Conservation (phyloP, 2,113 vertebrate genomes). For the Nesoenas mayeri region DNA sequence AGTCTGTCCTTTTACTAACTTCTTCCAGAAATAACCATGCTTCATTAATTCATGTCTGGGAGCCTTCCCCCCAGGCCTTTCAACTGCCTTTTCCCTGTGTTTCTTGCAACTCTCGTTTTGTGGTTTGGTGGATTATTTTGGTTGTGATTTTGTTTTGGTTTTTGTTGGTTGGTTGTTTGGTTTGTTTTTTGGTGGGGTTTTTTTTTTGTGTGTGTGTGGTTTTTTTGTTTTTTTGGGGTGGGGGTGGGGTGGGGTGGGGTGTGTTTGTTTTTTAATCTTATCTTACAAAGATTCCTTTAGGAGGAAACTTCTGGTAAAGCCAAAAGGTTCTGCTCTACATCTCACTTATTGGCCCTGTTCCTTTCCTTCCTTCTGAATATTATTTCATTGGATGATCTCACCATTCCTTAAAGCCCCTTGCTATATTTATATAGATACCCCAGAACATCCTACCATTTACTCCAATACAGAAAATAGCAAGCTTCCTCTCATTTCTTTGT, state of each 20-base stretch:
- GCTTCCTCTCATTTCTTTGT: background rate
- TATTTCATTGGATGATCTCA: background rate
- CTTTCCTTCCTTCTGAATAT: background rate
- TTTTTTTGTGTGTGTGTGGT: no score
- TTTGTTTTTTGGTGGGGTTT: background rate
- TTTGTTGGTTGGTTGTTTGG: background rate
- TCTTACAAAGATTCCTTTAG: background rate
- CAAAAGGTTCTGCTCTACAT: background rate
- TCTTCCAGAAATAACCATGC: background rate
- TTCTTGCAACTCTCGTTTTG: background rate
- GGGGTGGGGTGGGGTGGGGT: no score
- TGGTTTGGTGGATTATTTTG: background rate
- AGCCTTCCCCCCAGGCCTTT: background rate
- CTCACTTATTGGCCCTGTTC: background rate
- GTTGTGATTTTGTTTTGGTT: background rate
- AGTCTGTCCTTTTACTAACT: background rate
- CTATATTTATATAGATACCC: background rate
- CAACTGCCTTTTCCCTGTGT: background rate
- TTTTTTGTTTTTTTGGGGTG: no score
- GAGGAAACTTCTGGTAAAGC: background rate
- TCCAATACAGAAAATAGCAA: background rate
- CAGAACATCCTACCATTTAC: background rate
- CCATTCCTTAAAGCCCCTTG: background rate
- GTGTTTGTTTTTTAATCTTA: background rate
- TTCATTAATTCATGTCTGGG: background rate